phyloP scores from a whole-genome alignment of 2,113 vertebrate species.

The Petrocephalus microphthalmus region DNA sequence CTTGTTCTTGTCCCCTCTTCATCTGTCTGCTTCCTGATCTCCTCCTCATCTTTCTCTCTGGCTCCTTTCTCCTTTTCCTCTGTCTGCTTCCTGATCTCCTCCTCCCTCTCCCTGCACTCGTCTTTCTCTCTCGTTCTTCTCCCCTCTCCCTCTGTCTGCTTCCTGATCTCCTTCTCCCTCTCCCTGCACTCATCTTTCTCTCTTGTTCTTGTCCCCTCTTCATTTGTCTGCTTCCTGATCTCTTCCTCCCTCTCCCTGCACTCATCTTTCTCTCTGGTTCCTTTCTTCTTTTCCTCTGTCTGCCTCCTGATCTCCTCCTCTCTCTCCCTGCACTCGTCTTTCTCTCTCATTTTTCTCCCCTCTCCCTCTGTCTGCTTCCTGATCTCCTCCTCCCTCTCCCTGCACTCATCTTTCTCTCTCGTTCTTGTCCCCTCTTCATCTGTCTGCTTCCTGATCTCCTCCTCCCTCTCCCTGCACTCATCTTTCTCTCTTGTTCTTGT shows the following conservation, averaged over 20 bases:
- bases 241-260: slow-evolving; percentile 13
- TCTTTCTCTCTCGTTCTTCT: slow-evolving; percentile 22
- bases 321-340: background rate
- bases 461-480: slow-evolving; percentile 1
- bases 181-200: background rate
- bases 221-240: background rate
- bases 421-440: background rate
- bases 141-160: slow-evolving; percentile 26
- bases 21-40: slow-evolving; percentile 8
- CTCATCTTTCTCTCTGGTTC: background rate
- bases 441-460: slow-evolving; percentile 3
- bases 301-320: background rate
- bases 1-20: slow-evolving; percentile 22
- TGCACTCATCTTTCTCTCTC: background rate
- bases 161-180: background rate
- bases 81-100: slow-evolving; percentile 8
- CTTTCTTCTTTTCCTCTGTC: background rate
- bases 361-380: background rate
- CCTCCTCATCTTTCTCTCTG: slow-evolving; percentile 25
- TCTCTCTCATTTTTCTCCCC: background rate
- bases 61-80: background rate
- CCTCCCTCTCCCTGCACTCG: slow-evolving; percentile 9
- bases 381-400: background rate
- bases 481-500: slow-evolving; percentile 20
- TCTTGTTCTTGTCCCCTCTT: background rate